A percentile compares a stretch with the other conserved stretches of the same genome.
phyloP scores from a whole-genome alignment of 1,140 invertebrate species.

The Drosophila nebulosa region DNA sequence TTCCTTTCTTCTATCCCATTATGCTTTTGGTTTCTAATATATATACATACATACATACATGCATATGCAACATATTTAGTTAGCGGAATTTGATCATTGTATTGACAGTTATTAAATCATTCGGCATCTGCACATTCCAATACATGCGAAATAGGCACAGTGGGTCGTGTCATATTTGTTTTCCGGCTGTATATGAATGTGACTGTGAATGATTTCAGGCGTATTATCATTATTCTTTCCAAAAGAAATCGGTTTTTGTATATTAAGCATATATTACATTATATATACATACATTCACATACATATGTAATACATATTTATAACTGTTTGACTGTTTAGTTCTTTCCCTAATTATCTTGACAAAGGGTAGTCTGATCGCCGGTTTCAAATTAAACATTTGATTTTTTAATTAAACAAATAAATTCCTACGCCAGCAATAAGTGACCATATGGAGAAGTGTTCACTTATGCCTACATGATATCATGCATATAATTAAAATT shows the following conservation, averaged over 20 bases:
- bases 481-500: conserved; percentile 5
- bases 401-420: not conserved
- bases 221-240: too few relatives aligned
- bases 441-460: not conserved
- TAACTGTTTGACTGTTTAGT: too few relatives aligned
- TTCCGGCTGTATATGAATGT: not conserved
- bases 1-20: not conserved
- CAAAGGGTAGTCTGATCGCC: not conserved
- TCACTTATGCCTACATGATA: not conserved
- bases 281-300: too few relatives aligned
- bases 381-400: not conserved
- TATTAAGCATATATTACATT: too few relatives aligned
- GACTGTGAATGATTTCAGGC: too few relatives aligned
- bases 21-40: not conserved
- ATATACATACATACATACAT: not conserved
- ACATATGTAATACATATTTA: too few relatives aligned
- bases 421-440: conserved; percentile 20
- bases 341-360: too few relatives aligned
- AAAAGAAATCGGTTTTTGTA: too few relatives aligned
- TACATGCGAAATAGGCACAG: conserved; percentile 24
- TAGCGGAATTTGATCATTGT: not conserved
- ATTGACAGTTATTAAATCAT: conserved; percentile 3
- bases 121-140: conserved; percentile 41
- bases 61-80: not conserved
- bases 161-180: conserved; percentile 2